phyloP scores from a whole-genome alignment of 2,888 invertebrate species.

The Drosophila eohydei region DNA sequence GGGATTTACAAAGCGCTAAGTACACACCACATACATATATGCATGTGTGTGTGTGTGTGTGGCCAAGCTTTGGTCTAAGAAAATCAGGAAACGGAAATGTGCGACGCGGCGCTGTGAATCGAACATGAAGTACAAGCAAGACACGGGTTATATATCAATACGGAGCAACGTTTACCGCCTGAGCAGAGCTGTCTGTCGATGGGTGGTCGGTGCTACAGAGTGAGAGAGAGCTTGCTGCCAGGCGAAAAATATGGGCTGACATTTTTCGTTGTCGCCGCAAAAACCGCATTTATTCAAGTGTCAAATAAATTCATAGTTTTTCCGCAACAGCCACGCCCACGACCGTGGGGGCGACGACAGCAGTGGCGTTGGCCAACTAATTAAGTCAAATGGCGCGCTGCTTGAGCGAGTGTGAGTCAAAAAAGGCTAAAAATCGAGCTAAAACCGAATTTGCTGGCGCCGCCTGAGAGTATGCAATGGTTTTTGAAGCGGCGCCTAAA shows the following conservation, averaged over 20 bases:
- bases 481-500: constrained; percentile 45
- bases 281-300: constrained; percentile 83
- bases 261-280: constrained; percentile 73
- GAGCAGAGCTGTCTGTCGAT: constrained; percentile 28
- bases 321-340: constrained; percentile 20
- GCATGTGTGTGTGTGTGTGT: neutral
- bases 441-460: constrained; percentile 32
- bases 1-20: constrained; percentile 72
- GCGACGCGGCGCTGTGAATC: constrained; percentile 79
- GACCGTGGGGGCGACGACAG: constrained; percentile 38
- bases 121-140: constrained; percentile 68
- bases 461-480: constrained; percentile 61
- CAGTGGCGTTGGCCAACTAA: constrained; percentile 68
- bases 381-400: constrained; percentile 81
- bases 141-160: constrained; percentile 69
- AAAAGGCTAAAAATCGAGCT: constrained; percentile 34
- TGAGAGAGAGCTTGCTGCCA: constrained; percentile 23
- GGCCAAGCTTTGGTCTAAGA: constrained; percentile 49
- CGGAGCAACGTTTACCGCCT: constrained; percentile 34
- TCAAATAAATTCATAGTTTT: constrained; percentile 83
- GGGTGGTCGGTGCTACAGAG: constrained; percentile 15
- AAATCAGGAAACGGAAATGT: constrained; percentile 77
- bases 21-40: constrained; percentile 31
- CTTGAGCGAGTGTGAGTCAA: constrained; percentile 6
- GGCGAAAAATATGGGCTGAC: constrained; percentile 70